Evolutionary conservation across 1,140 invertebrate genomes (phyloP).

Genomic region (Psilanteris sp.): DNA sequence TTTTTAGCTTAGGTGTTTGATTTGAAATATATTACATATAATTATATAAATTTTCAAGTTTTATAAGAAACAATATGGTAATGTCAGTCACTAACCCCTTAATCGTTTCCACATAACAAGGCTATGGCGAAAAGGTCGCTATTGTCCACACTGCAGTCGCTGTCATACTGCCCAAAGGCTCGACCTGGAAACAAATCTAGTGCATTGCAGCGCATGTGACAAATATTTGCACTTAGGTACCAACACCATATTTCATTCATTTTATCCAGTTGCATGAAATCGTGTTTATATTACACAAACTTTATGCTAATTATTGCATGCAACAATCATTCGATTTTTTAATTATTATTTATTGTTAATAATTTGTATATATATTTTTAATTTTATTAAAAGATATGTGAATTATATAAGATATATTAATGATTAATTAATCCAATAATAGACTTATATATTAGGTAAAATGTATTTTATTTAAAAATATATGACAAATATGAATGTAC

Average conservation of each 20-base stretch:
- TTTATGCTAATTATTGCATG: constrained; percentile 13
- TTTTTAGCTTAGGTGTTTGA: no score
- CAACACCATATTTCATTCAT: constrained; percentile 71
- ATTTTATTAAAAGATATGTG: no score
- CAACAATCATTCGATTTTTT: no score
- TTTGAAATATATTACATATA: no score
- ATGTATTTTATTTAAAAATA: no score
- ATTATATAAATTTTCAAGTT: no score
- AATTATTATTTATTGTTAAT: no score
- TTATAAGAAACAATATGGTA: constrained; percentile 66
- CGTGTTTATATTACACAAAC: constrained; percentile 16
- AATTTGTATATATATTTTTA: no score
- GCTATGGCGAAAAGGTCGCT: constrained; percentile 81
- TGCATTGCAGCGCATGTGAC: constrained; percentile 81
- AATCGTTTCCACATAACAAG: constrained; percentile 79
- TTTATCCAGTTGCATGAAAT: constrained; percentile 34
- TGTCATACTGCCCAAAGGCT: constrained; percentile 79
- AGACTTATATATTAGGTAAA: no score
- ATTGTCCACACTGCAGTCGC: constrained; percentile 81
- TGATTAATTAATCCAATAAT: no score
- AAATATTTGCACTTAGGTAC: constrained; percentile 82
- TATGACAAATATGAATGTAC: no score
- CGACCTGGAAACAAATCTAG: constrained; percentile 79
- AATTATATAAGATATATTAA: no score
- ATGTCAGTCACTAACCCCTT: constrained; percentile 73